Evolutionary conservation across 2,888 invertebrate genomes (phyloP).

Genomic region (Thereva nobilitata): DNA sequence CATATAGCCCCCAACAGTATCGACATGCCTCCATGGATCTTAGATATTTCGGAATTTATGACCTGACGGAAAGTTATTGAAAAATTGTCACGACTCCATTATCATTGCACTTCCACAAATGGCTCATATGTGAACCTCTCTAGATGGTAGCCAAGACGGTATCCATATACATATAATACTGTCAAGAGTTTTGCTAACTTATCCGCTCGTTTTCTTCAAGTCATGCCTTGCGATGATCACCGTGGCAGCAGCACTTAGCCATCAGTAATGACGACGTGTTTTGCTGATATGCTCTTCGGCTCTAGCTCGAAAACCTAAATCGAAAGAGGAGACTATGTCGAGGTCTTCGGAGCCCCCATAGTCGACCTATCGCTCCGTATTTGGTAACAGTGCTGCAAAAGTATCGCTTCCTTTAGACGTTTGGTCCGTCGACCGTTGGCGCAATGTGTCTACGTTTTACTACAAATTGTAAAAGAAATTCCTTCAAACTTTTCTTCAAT

Average conservation of each 20-base stretch:
- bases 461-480: constrained; percentile 19
- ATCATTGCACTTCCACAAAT: constrained; percentile 24
- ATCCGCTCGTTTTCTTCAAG: no score
- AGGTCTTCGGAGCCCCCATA: background rate
- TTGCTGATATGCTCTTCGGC: background rate
- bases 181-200: no score
- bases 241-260: no score
- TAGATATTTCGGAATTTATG: constrained; percentile 31
- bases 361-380: background rate
- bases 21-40: constrained; percentile 10
- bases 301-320: background rate
- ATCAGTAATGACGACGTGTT: background rate
- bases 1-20: constrained; percentile 3
- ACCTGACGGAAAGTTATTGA: constrained; percentile 31
- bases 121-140: constrained; percentile 18
- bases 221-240: no score
- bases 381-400: background rate
- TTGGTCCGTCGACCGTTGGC: background rate
- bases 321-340: constrained; percentile 4
- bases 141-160: background rate
- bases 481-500: constrained; percentile 4
- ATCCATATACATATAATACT: background rate
- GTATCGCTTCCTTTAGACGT: background rate
- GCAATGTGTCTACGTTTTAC: constrained; percentile 5
- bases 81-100: constrained; percentile 37